phyloP scores from a whole-genome alignment of 2,888 invertebrate species.

The Sisyra terminalis region DNA sequence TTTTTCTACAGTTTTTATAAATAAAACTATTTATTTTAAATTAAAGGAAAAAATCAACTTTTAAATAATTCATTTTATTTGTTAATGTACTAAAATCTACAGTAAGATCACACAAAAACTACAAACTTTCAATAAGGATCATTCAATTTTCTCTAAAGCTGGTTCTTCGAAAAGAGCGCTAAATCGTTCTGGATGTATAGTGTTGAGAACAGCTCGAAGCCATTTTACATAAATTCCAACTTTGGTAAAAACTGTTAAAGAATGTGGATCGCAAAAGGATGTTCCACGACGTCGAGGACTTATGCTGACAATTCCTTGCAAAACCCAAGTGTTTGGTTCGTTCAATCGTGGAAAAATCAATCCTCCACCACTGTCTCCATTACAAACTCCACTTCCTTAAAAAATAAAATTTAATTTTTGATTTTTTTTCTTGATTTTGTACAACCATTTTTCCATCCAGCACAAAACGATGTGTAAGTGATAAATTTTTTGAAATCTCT shows the following conservation, averaged over 20 bases:
- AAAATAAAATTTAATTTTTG: slow-evolving; percentile 1
- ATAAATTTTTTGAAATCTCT: slow-evolving; percentile 33
- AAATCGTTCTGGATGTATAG: slow-evolving; percentile 11
- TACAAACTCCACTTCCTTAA: slow-evolving; percentile 36
- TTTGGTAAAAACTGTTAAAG: slow-evolving; percentile 30
- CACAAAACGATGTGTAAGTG: slow-evolving; percentile 43
- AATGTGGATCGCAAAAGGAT: slow-evolving; percentile 25
- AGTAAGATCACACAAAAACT: no score
- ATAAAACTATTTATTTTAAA: no score
- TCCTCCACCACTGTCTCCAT: slow-evolving; percentile 48
- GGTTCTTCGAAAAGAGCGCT: neutral
- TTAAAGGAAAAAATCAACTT: no score
- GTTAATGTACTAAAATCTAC: no score
- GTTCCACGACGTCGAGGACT: slow-evolving; percentile 24
- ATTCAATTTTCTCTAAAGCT: neutral
- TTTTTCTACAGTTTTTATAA: no score
- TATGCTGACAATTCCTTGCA: slow-evolving; percentile 31
- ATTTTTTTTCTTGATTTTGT: no score
- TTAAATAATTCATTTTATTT: no score
- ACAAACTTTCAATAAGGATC: no score
- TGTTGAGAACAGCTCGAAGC: slow-evolving; percentile 19
- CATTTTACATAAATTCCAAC: slow-evolving; percentile 22
- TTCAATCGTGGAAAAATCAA: slow-evolving; percentile 28
- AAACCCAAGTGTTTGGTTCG: slow-evolving; percentile 16
- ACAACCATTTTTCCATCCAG: slow-evolving; percentile 35